Evolutionary conservation across 2,797 vertebrate genomes (phyloP).

Genomic region (Gila robusta): DNA sequence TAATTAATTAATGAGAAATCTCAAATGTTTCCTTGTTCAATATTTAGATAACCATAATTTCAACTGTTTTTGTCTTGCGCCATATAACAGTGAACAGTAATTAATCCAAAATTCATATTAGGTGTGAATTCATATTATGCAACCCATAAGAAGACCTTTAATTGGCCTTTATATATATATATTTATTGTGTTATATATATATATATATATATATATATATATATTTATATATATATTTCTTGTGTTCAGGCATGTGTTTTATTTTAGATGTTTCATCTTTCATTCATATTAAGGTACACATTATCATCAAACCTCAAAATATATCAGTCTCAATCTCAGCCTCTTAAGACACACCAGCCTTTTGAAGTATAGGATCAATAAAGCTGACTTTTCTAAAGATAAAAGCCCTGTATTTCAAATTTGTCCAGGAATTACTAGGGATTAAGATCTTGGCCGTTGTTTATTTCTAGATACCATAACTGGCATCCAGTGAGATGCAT

Average conservation of each 20-base stretch:
- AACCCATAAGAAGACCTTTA: not conserved
- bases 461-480: conserved; percentile 3
- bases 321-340: not conserved
- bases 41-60: not conserved
- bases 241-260: not conserved
- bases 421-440: conserved; percentile 2
- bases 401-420: not conserved
- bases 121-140: not conserved
- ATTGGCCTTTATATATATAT: not conserved
- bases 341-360: not conserved
- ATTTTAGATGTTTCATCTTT: not conserved
- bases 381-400: not conserved
- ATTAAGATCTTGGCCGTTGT: not conserved
- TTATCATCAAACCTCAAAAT: not conserved
- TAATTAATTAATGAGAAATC: not conserved
- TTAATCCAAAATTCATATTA: not conserved
- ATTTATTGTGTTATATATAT: too few relatives aligned
- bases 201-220: too few relatives aligned
- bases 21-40: not conserved
- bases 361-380: not conserved
- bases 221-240: not conserved
- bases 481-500: not conserved
- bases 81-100: not conserved
- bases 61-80: not conserved
- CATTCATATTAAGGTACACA: not conserved